These are phyloP conservation scores for Luperina nickerlii DNA, from an alignment of 2,888 invertebrate species.

Conservation along the genomic window DNA sequence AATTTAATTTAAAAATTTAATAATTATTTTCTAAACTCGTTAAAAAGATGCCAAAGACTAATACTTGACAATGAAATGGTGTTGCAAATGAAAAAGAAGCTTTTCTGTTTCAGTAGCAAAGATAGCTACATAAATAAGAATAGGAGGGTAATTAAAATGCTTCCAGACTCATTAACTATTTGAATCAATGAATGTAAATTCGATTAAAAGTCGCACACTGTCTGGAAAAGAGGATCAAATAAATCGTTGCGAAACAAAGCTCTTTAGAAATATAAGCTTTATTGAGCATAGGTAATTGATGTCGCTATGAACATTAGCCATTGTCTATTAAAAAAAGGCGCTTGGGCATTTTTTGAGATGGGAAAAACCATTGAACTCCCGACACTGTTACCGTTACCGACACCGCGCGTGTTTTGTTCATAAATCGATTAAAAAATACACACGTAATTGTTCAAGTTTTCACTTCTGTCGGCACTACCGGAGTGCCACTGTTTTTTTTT, in stretches of 20 bases:
- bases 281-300: no score
- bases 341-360: no score
- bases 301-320: no score
- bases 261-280: background rate
- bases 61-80: background rate
- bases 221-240: slow-evolving; percentile 4
- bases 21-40: background rate
- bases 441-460: no score
- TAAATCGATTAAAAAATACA: no score
- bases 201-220: slow-evolving; percentile 44
- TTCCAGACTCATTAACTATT: slow-evolving; percentile 44
- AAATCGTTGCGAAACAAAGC: background rate
- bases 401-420: no score
- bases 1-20: no score
- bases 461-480: no score
- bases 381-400: no score
- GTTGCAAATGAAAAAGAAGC: background rate
- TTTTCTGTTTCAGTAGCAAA: background rate
- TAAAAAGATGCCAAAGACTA: background rate
- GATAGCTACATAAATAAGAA: slow-evolving; percentile 1
- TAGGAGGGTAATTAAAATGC: slow-evolving; percentile 17
- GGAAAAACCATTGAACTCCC: no score
- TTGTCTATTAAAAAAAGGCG: no score
- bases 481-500: no score
- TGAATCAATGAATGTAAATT: slow-evolving; percentile 45